A percentile compares a stretch with the other conserved stretches of the same genome.
Conservation (phyloP, 2,797 vertebrate genomes). For the Cyprinodon diabolis region DNA sequence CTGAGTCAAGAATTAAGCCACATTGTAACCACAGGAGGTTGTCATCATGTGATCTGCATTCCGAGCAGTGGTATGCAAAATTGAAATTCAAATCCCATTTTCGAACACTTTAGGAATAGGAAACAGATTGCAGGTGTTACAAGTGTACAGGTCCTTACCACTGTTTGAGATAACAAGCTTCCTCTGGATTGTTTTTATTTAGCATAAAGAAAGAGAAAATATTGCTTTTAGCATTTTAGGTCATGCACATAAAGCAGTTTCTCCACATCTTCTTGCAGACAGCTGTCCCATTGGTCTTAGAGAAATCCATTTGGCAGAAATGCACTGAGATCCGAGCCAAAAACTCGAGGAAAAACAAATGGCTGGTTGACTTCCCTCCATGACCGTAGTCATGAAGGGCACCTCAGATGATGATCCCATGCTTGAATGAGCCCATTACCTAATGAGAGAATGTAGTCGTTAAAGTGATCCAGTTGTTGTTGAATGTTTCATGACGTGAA, state of each 20-base stretch:
- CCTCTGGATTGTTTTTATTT: slow-evolving; percentile 9
- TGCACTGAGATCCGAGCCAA: slow-evolving; percentile 58
- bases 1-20: slow-evolving; percentile 18
- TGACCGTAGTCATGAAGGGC: slow-evolving; percentile 51
- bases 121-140: slow-evolving; percentile 10
- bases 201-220: slow-evolving; percentile 7
- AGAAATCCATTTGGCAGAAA: slow-evolving; percentile 62
- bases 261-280: slow-evolving; percentile 48
- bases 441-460: slow-evolving; percentile 44
- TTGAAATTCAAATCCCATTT: slow-evolving; percentile 23
- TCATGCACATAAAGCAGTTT: slow-evolving; percentile 30
- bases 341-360: slow-evolving; percentile 64
- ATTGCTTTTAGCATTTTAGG: slow-evolving; percentile 33
- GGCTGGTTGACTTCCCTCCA: slow-evolving; percentile 55
- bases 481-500: slow-evolving; percentile 28
- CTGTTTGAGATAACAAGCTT: slow-evolving; percentile 17
- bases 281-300: slow-evolving; percentile 45
- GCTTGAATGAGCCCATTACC: slow-evolving; percentile 57
- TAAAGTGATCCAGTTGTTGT: slow-evolving; percentile 48
- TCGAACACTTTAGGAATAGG: slow-evolving; percentile 25
- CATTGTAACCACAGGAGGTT: neutral
- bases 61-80: slow-evolving; percentile 4
- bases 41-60: slow-evolving; percentile 31
- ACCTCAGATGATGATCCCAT: slow-evolving; percentile 63
- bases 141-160: slow-evolving; percentile 12